Base-by-base conservation (phyloP, 2,888 invertebrate genomes). In the Dolichomitus sp. region DNA sequence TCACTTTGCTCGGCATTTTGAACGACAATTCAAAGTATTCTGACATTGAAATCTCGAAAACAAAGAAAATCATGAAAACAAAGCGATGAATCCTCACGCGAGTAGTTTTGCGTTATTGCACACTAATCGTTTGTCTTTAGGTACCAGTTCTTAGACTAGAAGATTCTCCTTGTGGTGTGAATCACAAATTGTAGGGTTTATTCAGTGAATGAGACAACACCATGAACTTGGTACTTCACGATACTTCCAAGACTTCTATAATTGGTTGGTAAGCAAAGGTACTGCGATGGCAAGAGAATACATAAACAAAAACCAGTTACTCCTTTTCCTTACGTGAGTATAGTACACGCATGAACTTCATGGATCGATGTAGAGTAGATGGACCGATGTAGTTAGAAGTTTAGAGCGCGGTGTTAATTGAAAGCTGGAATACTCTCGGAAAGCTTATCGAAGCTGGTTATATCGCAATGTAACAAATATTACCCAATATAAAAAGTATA, bases 141-240 rank as follows among this genome's bases (percentile, higher is more conserved):
- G n/a, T n/a, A n/a, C n/a, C n/a, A n/a, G n/a, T n/a, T n/a, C n/a
- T n/a, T n/a, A n/a, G n/a, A n/a, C n/a, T n/a, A n/a, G n/a, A n/a
- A n/a, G n/a, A n/a, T n/a, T n/a, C n/a, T n/a, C n/a, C n/a, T n/a
- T n/a, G n/a, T n/a, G n/a, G n/a, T n/a, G n/a, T n/a, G n/a, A n/a
- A 3, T 80, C 72, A 86, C 87, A 86, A 89, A 88, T 90, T 89
- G 87, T 79, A 84, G 84, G 81, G 86, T 88, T 90, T 90, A 90
- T 90, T 89, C 87, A 86, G 85, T 85, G 82, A 84, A 87, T 75
- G 79, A 85, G 87, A 88, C 85, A 84, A 89, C 87, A 89, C 88
- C 88, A 89, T 90, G 89, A 90, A 90, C 79, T 81, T 72, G 57
- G 54, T 81, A 85, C 82, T 90, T 90, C 86, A 89, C 84, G 88